Base-by-base conservation (phyloP, 2,888 invertebrate genomes). In the Volucella zonaria region DNA sequence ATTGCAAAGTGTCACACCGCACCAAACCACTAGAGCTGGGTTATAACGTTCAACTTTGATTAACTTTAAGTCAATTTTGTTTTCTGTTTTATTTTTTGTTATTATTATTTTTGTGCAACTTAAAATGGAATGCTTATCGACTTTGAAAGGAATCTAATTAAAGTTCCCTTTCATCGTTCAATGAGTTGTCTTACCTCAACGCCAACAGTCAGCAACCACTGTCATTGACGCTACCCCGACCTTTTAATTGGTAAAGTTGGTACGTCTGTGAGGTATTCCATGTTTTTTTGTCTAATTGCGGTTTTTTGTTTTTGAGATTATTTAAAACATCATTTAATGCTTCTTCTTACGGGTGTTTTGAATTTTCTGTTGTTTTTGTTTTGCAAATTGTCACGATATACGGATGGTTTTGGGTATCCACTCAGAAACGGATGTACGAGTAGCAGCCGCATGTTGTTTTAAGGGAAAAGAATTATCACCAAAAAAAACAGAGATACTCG, bases 71-170 rank as follows among this genome's bases (percentile, higher is more conserved):
- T 59, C 47, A 59, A 70, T 70, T 70, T 70, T n/a, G 18, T 70
- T 58, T 70, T 40, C 49, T 70, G 31, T 31, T 31, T 31, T 23
- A 23, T 31, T 31, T 6, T 31, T 31, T 31, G 1, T 31, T 31
- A 31, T 31, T 31, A 31, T 31, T 6, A 31, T 31, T 31, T 31
- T 31, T 6, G 4, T 6, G 31, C 31, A 31, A 31, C 6, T 31
- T 31, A 31, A 31, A 31, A 31, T 12, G 70, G 40, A 49, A 73
- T 52, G 43, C 52, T 54, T 54, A 52, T 45, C 62, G 62, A 12
- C 62, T 45, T 15, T 52, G 73, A 54, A 54, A 62, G 52, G 31
- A 73, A 73, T 73, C 73, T 61, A 73, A 73, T 73, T 73, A 73
- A 73, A 62, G 62, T 62, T 62, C 45, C 62, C 38, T 12, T 52